phyloP scores from a whole-genome alignment of 2,113 vertebrate genomes.

The Opisthocomus hoazin region DNA sequence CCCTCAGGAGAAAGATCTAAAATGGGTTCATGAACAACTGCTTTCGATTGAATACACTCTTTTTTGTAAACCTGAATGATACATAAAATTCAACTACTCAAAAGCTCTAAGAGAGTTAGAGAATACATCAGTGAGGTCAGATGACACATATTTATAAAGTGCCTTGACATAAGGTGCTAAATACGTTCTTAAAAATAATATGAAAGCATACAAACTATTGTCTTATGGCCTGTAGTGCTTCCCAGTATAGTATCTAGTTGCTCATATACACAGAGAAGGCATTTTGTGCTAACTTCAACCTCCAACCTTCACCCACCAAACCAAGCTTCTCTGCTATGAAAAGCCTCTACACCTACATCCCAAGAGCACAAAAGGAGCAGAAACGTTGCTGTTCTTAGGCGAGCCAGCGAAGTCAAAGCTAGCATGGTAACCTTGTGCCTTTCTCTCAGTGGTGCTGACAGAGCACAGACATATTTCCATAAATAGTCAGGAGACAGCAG shows the following conservation, averaged over 20 bases:
- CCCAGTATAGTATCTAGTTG: not conserved
- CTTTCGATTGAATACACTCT: not conserved
- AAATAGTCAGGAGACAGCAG: fast-evolving
- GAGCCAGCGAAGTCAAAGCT: not conserved
- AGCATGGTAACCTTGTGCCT: not conserved
- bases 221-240: not conserved
- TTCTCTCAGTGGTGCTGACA: not conserved
- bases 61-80: not conserved
- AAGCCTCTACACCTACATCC: not conserved
- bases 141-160: not conserved
- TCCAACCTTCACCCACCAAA: not conserved
- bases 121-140: not conserved
- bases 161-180: not conserved
- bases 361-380: not conserved
- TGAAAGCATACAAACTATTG: not conserved
- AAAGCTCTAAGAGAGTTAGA: not conserved
- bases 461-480: not conserved
- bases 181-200: not conserved
- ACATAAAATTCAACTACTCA: not conserved
- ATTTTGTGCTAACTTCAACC: not conserved
- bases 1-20: not conserved
- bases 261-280: not conserved
- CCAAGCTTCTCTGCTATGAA: not conserved
- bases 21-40: not conserved
- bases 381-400: not conserved